Conservation (phyloP, 2,113 vertebrate genomes). For the Scytalopus superciliaris region DNA sequence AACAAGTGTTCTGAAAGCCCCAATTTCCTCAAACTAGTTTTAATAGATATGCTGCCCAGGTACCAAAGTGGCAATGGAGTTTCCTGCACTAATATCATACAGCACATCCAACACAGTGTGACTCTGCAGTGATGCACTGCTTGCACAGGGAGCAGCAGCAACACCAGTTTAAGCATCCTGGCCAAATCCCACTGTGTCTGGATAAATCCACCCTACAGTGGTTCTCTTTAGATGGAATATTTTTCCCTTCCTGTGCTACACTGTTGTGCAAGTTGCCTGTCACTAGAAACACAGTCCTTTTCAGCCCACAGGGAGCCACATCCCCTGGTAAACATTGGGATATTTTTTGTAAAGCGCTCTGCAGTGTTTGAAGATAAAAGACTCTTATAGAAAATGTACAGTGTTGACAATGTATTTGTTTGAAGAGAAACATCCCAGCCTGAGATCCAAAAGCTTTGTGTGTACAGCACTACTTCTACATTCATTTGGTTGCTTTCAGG, state of each 20-base stretch:
- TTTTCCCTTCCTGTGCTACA: neutral
- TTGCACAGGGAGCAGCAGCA: neutral
- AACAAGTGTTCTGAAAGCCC: neutral
- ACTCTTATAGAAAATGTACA: constrained; percentile 34
- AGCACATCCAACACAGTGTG: neutral
- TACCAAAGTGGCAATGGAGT: neutral
- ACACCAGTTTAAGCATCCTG: neutral
- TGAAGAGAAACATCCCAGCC: constrained; percentile 33
- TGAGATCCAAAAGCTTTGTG: constrained; percentile 27
- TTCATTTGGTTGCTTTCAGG: constrained; percentile 43
- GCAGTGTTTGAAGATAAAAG: constrained; percentile 11
- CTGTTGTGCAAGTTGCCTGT: neutral
- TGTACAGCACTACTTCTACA: constrained; percentile 23
- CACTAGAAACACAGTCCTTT: neutral
- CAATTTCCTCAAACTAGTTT: neutral
- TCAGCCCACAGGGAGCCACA: neutral
- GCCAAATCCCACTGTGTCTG: neutral
- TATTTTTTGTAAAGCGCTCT: constrained; percentile 19
- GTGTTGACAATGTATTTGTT: constrained; percentile 42
- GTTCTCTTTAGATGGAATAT: neutral
- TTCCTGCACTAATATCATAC: neutral
- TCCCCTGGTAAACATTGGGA: neutral
- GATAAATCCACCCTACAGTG: neutral
- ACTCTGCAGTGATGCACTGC: neutral
- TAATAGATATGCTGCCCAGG: neutral